Base-by-base conservation (phyloP, 2,888 invertebrate genomes). In the Drosophila diplacantha region DNA sequence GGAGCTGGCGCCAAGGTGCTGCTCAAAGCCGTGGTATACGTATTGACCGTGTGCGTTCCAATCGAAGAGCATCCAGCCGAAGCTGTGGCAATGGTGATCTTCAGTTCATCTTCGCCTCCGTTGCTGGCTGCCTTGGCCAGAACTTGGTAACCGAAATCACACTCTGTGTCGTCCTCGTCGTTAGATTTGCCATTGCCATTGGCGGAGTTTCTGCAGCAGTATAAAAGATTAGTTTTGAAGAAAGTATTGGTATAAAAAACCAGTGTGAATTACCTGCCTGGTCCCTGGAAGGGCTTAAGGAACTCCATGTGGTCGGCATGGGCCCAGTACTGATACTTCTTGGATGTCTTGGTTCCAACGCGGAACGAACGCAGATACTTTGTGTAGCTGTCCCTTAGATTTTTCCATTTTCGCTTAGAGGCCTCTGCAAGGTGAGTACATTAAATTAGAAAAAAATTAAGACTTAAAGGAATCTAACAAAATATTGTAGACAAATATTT, bases 301-400 rank as follows among this genome's bases (percentile, higher is more conserved):
- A 88, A 88, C 41, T 88, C 88, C 88, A 88, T 88, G 51, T 87
- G 87, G 39, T 87, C 87, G 8, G 88, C 88, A 77, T 88, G 88
- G 3, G 88, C 88, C 88, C 88, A 88, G 64, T 84, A 88, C 74
- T 88, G 88, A 73, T 88, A 88, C 71, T 88, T 88, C 65, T 87
- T 87, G 12, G 88, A 88, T 0, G 88, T 88, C 72, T 88, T 88
- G 11, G 87, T 86, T 11, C 87, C 88, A n/a, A 85, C 84, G 2
- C 88, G 86, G 74, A 87, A 88, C 0, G 88, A 88, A 24, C 88
- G 86, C 51, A 88, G 81, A 74, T 88, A 88, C 75, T 88, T 88
- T 20, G 88, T 88, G 52, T 88, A 88, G 57, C 88, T 88, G 82
- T 88, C 88, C 22, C 88, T 86, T 26, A 88, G 70, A 69, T 88